Percentiles rank a stretch among this genome's conserved stretches.
Evolutionary conservation across 1,140 invertebrate genomes (phyloP).

Genomic region (Caligus rogercresseyi): DNA sequence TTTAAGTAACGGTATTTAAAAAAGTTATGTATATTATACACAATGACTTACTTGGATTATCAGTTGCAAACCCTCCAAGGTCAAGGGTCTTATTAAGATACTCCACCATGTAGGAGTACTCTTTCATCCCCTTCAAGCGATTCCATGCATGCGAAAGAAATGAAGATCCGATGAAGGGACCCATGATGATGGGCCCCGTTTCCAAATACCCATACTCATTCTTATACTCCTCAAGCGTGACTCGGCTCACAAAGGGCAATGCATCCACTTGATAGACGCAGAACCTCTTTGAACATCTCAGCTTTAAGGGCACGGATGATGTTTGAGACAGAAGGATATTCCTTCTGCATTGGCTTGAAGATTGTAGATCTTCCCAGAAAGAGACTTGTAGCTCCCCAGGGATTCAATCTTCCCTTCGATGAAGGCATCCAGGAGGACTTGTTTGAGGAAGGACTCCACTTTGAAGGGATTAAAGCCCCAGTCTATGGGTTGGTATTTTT

Average conservation of each 20-base stretch:
- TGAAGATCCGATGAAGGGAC: not conserved
- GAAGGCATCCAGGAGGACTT: slow-evolving; percentile 41
- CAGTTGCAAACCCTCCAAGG: not conserved
- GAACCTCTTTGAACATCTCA: no score
- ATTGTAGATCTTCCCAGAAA: not conserved
- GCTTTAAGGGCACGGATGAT: no score
- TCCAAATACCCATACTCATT: not conserved
- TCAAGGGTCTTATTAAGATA: not conserved
- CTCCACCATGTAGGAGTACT: slow-evolving; percentile 4
- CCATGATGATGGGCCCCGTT: not conserved
- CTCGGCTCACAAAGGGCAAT: not conserved
- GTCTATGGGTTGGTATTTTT: slow-evolving; percentile 45
- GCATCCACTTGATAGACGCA: no score
- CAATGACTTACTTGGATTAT: not conserved
- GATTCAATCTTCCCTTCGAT: slow-evolving; percentile 35
- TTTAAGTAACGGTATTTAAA: no score
- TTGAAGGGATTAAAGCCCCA: slow-evolving; percentile 49
- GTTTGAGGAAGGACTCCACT: slow-evolving; percentile 43
- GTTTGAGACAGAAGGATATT: no score
- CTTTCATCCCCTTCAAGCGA: not conserved
- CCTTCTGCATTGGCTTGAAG: no score
- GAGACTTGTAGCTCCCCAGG: not conserved
- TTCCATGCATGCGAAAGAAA: not conserved
- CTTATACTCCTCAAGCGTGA: not conserved
- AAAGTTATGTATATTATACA: no score